Base-by-base conservation (phyloP, 2,888 invertebrate species). In the Agrochola litura region DNA sequence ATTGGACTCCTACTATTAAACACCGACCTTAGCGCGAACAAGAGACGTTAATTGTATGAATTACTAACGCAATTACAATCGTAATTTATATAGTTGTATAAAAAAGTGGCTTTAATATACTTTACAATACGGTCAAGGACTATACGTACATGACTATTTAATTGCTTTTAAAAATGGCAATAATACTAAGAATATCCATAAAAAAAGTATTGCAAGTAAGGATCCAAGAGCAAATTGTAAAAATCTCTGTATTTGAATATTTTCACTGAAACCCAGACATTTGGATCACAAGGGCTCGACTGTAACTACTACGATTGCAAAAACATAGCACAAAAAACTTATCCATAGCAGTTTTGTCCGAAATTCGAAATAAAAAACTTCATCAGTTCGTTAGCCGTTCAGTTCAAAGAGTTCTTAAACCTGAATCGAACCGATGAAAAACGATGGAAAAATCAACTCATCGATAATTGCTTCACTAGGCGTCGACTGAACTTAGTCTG, bases 101-200 rank as follows among this genome's bases (percentile, higher is more conserved):
- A 76, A 75, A 68, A 76, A 79, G n/a, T n/a, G 12, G 66, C 41
- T 79, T 67, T 71, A 71, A 66, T 81, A 65, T 69, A 46, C 25
- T 75, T 30, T 58, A 72, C 58, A 82, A 83, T 72, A 61, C 73
- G 85, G 78, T 67, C 87, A 87, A 77, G 87, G 87, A 52, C 54
- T 56, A 25, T 69, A 56, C 43, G 49, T 63, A 58, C 52, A 37
- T 77, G 63, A 14, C 49, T 43, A 66, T n/a, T 64, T 60, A 65
- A 66, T 73, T 49, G 46, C 46, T 72, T 66, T n/a, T 63, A 76
- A 66, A 69, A 73, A 64, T 56, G 25, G 16, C 58, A 67, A 49
- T 72, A 64, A 30, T 37, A 5, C 54, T 58, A 60, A 41, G 58
- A 52, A 58, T 52, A 43, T 19, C 12, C 37, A 4, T 16, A 64